Evolutionary conservation across 2,113 vertebrate species (phyloP).

Genomic region (Tetrao urogallus): DNA sequence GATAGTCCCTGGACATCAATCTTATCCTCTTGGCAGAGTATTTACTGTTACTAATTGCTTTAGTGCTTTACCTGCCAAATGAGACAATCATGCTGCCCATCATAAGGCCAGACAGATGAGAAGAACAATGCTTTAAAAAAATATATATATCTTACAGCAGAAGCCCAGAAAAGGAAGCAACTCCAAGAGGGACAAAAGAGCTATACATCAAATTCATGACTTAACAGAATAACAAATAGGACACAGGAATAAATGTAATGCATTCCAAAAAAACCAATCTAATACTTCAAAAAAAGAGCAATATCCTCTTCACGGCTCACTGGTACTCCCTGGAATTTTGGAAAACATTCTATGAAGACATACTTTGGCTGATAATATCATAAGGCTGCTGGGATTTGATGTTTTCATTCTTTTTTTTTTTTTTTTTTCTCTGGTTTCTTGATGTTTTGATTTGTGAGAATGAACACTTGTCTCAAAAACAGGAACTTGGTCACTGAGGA

Average conservation of each 20-base stretch:
- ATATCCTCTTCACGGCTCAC: slow-evolving; percentile 29
- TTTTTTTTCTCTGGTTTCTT: slow-evolving; percentile 32
- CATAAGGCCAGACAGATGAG: neutral
- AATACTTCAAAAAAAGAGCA: slow-evolving; percentile 14
- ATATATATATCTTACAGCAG: neutral
- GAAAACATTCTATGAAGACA: slow-evolving; percentile 31
- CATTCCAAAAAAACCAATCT: neutral
- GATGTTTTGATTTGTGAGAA: slow-evolving; percentile 52
- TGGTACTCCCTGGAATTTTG: slow-evolving; percentile 38
- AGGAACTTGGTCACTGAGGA: slow-evolving; percentile 66
- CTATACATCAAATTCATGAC: neutral
- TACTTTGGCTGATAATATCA: slow-evolving; percentile 31
- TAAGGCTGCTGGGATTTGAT: slow-evolving; percentile 14
- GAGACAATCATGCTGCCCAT: neutral
- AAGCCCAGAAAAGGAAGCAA: neutral
- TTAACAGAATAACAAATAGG: neutral
- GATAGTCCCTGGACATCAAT: neutral
- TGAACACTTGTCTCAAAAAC: slow-evolving; percentile 67
- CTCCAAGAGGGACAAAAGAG: neutral
- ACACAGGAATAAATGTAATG: neutral
- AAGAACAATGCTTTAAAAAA: neutral
- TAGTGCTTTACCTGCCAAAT: neutral
- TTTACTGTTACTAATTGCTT: neutral
- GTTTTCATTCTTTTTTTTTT: slow-evolving; percentile 49
- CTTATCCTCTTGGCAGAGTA: neutral